Percentiles rank a stretch among this genome's conserved stretches.
phyloP scores from a whole-genome alignment of 2,888 invertebrate species.

The Hyppa rectilinea region DNA sequence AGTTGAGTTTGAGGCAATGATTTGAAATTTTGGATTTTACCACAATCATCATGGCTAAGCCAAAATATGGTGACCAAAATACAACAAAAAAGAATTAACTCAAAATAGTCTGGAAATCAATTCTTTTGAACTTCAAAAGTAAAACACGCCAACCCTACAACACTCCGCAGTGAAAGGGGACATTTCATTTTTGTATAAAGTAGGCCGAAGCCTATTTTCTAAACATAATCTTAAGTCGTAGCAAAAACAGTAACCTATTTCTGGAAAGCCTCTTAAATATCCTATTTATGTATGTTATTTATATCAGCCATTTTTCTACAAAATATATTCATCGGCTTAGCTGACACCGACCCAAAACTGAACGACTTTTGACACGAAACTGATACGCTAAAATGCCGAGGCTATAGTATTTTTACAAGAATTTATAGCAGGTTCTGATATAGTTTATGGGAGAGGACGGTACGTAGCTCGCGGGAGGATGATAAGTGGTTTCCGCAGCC shows the following conservation, averaged over 20 bases:
- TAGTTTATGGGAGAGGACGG: slow-evolving; percentile 54
- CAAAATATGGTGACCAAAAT: background rate
- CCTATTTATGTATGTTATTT: slow-evolving; percentile 21
- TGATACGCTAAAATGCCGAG: slow-evolving; percentile 43
- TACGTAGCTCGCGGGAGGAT: slow-evolving; percentile 35
- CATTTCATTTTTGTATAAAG: too few relatives aligned
- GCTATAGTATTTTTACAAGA: slow-evolving; percentile 46
- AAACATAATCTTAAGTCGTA: background rate
- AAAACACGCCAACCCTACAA: background rate
- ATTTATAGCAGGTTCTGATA: slow-evolving; percentile 48
- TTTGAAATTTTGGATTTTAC: too few relatives aligned
- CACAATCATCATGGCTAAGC: background rate
- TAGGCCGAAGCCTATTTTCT: background rate
- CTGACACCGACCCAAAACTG: slow-evolving; percentile 38
- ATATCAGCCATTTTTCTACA: slow-evolving; percentile 28
- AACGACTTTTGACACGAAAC: slow-evolving; percentile 57
- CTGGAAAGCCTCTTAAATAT: slow-evolving; percentile 5
- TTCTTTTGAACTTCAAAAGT: background rate
- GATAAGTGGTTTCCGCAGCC: slow-evolving; percentile 64
- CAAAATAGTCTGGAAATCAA: background rate
- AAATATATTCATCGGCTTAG: slow-evolving; percentile 45
- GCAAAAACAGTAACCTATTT: slow-evolving; percentile 9
- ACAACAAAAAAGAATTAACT: background rate
- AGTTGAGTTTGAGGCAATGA: too few relatives aligned
- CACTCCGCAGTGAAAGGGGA: background rate